Evolutionary conservation across 2,113 vertebrate species (phyloP).

Genomic region (Channa maculata): DNA sequence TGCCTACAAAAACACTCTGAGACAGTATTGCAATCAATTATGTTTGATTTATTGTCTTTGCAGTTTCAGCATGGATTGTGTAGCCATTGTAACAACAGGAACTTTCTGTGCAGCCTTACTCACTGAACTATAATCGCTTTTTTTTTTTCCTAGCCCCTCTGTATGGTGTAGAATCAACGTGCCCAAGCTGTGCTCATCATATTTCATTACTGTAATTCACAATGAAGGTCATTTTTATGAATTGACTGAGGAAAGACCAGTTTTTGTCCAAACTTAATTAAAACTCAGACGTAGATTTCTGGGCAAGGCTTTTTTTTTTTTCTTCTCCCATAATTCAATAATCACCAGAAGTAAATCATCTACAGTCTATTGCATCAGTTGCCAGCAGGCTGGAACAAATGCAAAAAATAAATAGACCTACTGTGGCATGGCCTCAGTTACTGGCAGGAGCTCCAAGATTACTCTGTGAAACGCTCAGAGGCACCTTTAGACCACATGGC

Average conservation of each 20-base stretch:
- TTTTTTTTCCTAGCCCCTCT: constrained; percentile 9
- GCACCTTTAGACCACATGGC: constrained; percentile 54
- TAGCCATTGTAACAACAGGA: constrained; percentile 54
- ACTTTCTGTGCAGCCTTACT: constrained; percentile 46
- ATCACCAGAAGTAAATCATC: constrained; percentile 80
- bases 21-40: constrained; percentile 76
- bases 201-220: constrained; percentile 75
- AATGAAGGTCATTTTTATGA: constrained; percentile 78
- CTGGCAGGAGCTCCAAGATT: constrained; percentile 67
- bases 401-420: constrained; percentile 76
- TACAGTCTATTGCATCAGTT: constrained; percentile 71
- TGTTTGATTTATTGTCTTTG: constrained; percentile 76
- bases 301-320: constrained; percentile 29
- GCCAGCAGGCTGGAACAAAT: constrained; percentile 77
- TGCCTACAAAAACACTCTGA: constrained; percentile 63
- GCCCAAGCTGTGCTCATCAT: constrained; percentile 67
- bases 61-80: constrained; percentile 39
- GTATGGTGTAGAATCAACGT: constrained; percentile 31
- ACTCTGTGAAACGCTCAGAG: constrained; percentile 51
- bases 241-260: constrained; percentile 69
- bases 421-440: constrained; percentile 67
- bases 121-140: constrained; percentile 36
- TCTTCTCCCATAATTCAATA: constrained; percentile 69
- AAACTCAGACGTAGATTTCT: constrained; percentile 66
- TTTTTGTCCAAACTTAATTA: constrained; percentile 78